Conservation (phyloP, 2,797 vertebrate species). For the Pachyuromys duprasi region DNA sequence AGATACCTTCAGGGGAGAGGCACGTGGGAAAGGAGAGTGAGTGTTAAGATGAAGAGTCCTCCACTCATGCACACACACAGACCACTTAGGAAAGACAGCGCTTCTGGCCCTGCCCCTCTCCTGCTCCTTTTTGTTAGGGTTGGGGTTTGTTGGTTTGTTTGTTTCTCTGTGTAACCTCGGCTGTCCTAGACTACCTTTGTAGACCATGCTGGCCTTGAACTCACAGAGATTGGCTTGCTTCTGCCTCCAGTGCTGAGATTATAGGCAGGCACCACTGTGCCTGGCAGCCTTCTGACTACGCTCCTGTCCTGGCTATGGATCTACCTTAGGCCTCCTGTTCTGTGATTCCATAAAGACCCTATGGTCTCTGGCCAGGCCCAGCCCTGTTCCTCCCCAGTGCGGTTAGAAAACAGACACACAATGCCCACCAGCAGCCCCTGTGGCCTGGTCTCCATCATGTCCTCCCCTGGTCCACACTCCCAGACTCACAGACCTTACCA, state of each 20-base stretch:
- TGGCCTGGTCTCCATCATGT: neutral
- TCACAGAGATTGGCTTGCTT: no score
- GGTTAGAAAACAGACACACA: neutral
- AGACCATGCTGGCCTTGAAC: no score
- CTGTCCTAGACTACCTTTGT: no score
- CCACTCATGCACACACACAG: neutral
- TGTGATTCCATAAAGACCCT: neutral
- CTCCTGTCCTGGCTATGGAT: neutral
- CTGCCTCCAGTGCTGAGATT: no score
- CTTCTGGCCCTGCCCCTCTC: neutral
- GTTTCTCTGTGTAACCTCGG: no score
- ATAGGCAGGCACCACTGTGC: no score
- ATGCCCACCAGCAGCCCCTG: neutral
- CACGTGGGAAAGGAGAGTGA: neutral
- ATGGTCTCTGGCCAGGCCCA: neutral
- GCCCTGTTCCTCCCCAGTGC: neutral
- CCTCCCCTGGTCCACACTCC: neutral
- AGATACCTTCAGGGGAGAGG: conserved; percentile 69
- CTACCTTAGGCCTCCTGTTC: neutral
- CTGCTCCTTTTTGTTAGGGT: no score
- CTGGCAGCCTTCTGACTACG: neutral
- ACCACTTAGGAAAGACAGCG: neutral
- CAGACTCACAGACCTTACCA: neutral
- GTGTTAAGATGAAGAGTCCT: no score
- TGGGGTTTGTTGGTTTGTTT: no score